Conservation (phyloP, 1,140 invertebrate genomes). For the Eciton burchellii region DNA sequence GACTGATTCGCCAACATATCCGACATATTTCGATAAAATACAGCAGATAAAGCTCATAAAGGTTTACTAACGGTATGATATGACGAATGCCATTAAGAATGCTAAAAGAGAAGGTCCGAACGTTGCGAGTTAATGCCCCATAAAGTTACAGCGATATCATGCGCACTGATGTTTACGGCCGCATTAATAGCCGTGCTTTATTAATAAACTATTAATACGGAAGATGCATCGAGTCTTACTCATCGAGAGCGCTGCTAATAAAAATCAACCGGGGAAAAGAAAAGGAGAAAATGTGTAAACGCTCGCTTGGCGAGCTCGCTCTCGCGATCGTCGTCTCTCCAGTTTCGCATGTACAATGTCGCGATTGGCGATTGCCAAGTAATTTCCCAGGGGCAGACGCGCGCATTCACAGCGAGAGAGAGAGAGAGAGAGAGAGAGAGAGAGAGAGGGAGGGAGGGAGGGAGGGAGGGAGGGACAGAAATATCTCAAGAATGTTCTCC, state of each 20-base stretch:
- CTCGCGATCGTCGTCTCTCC: too few species aligned
- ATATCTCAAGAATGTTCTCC: background rate
- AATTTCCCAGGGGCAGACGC: constrained; percentile 49
- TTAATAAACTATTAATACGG: constrained; percentile 49
- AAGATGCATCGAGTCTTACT: constrained; percentile 32
- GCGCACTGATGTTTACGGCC: constrained; percentile 47
- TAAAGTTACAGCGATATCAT: constrained; percentile 52
- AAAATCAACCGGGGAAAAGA: constrained; percentile 19
- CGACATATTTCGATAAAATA: constrained; percentile 2
- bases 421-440: background rate
- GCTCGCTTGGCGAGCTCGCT: too few species aligned
- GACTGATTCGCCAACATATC: background rate
- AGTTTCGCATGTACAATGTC: background rate
- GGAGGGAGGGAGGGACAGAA: background rate
- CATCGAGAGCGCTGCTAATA: background rate
- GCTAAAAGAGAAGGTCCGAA: background rate
- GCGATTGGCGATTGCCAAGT: constrained; percentile 40
- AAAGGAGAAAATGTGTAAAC: constrained; percentile 15
- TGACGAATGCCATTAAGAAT: background rate
- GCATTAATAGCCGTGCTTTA: constrained; percentile 55
- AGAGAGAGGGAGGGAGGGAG: too few species aligned
- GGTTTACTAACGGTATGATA: background rate
- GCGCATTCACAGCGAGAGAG: background rate
- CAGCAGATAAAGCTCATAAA: background rate
- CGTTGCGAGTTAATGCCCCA: constrained; percentile 35